phyloP scores from a whole-genome alignment of 2,888 invertebrate genomes.

The Torymus aiolomorphi region DNA sequence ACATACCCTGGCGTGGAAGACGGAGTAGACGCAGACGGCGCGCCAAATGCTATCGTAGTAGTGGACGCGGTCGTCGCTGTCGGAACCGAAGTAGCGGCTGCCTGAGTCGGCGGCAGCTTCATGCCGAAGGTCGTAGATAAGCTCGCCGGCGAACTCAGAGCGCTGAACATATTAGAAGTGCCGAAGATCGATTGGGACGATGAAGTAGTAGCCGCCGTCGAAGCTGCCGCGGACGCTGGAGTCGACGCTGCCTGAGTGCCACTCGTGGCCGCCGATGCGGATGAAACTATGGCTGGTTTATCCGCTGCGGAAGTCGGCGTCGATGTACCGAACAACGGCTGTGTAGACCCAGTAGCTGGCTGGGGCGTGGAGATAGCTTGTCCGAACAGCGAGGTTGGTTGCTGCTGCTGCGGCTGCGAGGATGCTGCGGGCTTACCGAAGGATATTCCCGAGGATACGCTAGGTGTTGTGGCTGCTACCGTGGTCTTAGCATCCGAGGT shows the following conservation, averaged over 20 bases:
- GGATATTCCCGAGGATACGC: neutral
- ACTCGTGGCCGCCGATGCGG: too few relatives aligned
- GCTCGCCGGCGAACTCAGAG: too few relatives aligned
- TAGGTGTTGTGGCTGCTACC: neutral
- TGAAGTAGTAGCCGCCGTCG: slow-evolving; percentile 21
- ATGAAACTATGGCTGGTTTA: too few relatives aligned
- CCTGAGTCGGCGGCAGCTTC: too few relatives aligned
- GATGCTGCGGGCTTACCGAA: slow-evolving; percentile 21
- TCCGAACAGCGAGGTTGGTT: slow-evolving; percentile 3
- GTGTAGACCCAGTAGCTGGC: neutral
- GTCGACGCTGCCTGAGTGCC: too few relatives aligned
- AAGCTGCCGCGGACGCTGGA: neutral
- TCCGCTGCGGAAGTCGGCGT: neutral
- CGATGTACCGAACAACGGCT: slow-evolving; percentile 39
- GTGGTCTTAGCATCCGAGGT: neutral
- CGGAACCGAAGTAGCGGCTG: neutral
- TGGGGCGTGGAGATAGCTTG: neutral
- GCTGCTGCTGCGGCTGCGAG: slow-evolving; percentile 14
- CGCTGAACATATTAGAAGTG: too few relatives aligned
- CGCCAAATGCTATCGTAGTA: slow-evolving; percentile 23
- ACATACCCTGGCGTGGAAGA: slow-evolving; percentile 18
- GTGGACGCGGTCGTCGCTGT: slow-evolving; percentile 37
- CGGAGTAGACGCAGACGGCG: slow-evolving; percentile 2
- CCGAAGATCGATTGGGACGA: too few relatives aligned
- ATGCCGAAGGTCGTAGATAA: too few relatives aligned